Base-by-base conservation (phyloP, 2,888 invertebrate genomes). In the Drosophila colorata region DNA sequence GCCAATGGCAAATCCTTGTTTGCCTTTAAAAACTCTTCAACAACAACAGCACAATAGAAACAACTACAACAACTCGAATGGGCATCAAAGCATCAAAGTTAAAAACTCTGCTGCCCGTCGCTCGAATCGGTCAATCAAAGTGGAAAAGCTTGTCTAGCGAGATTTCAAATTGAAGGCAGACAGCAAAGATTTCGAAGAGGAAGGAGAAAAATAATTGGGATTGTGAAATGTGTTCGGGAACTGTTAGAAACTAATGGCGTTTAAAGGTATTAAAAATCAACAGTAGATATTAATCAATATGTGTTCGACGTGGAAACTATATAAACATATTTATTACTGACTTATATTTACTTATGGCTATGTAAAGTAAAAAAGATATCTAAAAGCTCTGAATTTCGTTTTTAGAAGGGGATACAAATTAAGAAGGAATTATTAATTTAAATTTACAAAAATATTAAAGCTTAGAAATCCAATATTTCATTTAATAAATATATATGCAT, bases 101-200 rank as follows among this genome's bases (percentile, higher is more conserved):
- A n/a, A 28, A 13, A 37, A 37, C 37, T 49, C 49, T 33, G 13
- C 37, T 23, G 9, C 16, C 23, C 35, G 14, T 25, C 25, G 11
- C 14, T 49, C 14, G 16, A 49, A 25, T 49, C 37, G 37, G 20
- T 49, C 37, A 49, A 13, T 33, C 33, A 33, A 49, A 37, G 23
- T 13, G 37, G 16, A n/a, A 40, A 52, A 13, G 37, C 51, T 28
- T 28, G 16, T 28, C 16, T 38, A 9, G 13, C 6, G 13, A 33
- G 33, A 13, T 33, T 33, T 33, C 4, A 33, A 33, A 13, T 5
- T 13, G 13, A 13, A 13, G 13, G 33, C 13, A 33, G 13, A 13
- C 11, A 33, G 33, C 33, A 4, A 4, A 33, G 33, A 33, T 9
- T 9, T 28, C 9, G 9, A 28, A 28, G 28, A 28, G 2, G 28